A percentile compares a stretch with the other conserved stretches of the same genome.
Conservation (phyloP, 2,888 invertebrate species). For the Drosophila paranaensis region DNA sequence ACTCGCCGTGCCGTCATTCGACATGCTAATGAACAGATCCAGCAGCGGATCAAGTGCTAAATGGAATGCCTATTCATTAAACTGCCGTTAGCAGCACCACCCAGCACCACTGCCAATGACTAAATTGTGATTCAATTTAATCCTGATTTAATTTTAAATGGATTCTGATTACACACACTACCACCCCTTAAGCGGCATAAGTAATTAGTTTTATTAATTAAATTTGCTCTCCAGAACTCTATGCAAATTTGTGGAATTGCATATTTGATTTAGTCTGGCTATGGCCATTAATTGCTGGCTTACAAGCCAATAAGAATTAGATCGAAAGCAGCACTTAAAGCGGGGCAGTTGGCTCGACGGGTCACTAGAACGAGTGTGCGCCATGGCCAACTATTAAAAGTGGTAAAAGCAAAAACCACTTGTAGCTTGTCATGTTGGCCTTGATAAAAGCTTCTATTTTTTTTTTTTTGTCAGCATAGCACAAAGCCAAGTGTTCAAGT, state of each 20-base stretch:
- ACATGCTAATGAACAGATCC: constrained; percentile 50
- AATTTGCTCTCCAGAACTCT: constrained; percentile 7
- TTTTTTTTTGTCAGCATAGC: constrained; percentile 14
- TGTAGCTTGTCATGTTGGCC: constrained; percentile 69
- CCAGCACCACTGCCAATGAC: constrained; percentile 13
- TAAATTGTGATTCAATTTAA: constrained; percentile 2
- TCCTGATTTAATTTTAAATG: not conserved
- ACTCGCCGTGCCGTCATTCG: constrained; percentile 33
- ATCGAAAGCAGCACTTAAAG: constrained; percentile 16
- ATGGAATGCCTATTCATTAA: constrained; percentile 61
- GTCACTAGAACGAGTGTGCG: constrained; percentile 62
- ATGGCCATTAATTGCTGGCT: constrained; percentile 21
- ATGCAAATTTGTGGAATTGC: constrained; percentile 37
- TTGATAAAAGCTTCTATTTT: constrained; percentile 61
- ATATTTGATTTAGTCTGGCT: constrained; percentile 26
- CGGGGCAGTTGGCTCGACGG: constrained; percentile 11
- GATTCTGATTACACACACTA: too few species aligned
- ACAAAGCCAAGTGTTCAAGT: constrained; percentile 59
- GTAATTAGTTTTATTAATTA: constrained; percentile 16
- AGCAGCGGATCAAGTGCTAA: constrained; percentile 40
- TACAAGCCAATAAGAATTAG: constrained; percentile 24
- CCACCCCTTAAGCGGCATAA: not conserved
- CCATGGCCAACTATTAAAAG: constrained; percentile 44
- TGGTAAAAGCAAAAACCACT: constrained; percentile 67
- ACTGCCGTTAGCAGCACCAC: constrained; percentile 43